Base-by-base conservation (phyloP, 2,797 vertebrate species). In the Phrynocephalus vlangalii region DNA sequence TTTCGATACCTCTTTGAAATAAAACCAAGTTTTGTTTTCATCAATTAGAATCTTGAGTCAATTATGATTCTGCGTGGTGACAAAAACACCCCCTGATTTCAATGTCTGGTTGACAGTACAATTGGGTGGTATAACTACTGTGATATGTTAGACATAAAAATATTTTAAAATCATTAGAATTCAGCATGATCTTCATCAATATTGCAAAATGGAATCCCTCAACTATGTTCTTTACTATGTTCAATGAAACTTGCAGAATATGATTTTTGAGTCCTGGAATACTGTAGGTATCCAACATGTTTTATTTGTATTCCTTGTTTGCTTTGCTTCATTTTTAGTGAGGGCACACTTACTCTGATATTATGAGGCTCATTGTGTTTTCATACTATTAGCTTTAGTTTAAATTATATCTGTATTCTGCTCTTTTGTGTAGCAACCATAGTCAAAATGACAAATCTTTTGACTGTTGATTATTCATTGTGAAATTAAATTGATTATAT, bases 401-500 rank as follows among this genome's bases (percentile, higher is more conserved):
- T 63, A 15, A 28, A 56, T 75, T 84, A n/a, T 44, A 38, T 73
- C 30, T 71, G 9, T 73, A 33, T 75, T 28, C 26, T 75, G 9
- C 73, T 84, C 33, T 84, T 44, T 84, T 76, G 18, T 84, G 38
- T 26, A 63, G 24, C 56, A 84, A 66, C 56, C 68, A 26, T n/a
- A 48, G 50, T 26, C 28, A 48, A 50, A 70, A 38, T 66, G 68
- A 18, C 44, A 82, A 82, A n/a, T 26, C 26, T 82, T 44, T 82
- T 70, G 68, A 50, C n/a, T 82, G 44, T 70, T 63, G 24, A 48
- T 26, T 44, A 28, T 20, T 66, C 24, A 66, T 7, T 38, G 20
- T 75, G 33, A 75, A 60, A 75, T 75, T 75, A 60, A 73, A 84
- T 13, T 60, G 52, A 33, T n/a, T 38, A 7, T 63, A 77, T 77